phyloP scores from a whole-genome alignment of 2,113 vertebrate species.

The Poeciliopsis occidentalis region DNA sequence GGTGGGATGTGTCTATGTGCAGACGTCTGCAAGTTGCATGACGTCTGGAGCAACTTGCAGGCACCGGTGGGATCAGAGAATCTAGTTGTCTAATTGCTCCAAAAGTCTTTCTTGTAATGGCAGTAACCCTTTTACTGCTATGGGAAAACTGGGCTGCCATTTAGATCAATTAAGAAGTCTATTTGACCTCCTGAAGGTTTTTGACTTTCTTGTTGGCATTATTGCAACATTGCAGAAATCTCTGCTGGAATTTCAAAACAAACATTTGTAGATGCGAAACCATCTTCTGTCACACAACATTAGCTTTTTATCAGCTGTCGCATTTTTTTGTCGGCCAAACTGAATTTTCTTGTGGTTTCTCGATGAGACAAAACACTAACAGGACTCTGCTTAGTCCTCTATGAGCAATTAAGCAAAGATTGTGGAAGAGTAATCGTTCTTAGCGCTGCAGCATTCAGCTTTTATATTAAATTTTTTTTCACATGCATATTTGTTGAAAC shows the following conservation, averaged over 20 bases:
- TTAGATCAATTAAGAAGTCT: background rate
- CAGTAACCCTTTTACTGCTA: no score
- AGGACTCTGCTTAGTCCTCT: background rate
- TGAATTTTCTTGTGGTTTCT: background rate
- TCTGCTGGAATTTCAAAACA: background rate
- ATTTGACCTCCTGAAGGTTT: background rate
- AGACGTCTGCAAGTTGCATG: background rate
- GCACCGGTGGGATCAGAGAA: background rate
- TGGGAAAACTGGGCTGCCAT: background rate
- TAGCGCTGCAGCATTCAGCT: no score
- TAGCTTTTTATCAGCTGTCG: background rate
- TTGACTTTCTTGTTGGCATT: background rate
- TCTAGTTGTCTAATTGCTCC: conserved; percentile 1
- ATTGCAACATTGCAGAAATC: background rate
- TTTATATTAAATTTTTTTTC: no score
- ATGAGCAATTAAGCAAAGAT: no score
- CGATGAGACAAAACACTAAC: background rate
- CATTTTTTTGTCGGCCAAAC: background rate
- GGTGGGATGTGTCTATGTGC: background rate
- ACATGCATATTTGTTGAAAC: no score
- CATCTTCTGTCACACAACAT: background rate
- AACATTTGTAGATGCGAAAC: background rate
- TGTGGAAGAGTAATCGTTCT: no score
- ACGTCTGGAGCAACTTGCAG: background rate
- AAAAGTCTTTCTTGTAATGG: background rate